Percentiles rank a stretch among this genome's conserved stretches.
phyloP scores from a whole-genome alignment of 1,140 invertebrate genomes.

The Papilio aristodemus region DNA sequence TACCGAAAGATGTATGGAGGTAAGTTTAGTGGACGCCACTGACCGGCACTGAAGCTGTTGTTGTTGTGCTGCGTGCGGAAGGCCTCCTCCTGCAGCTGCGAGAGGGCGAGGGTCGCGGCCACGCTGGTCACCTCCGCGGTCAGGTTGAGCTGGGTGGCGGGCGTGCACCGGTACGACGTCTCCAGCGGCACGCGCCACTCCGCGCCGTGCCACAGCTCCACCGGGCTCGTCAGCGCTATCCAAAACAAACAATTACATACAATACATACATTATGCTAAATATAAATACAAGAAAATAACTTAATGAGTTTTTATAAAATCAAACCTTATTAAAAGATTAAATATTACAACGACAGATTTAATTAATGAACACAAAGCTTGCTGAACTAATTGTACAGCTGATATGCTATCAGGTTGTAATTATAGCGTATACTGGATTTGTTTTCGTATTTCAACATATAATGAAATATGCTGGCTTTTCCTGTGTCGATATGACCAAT shows the following conservation, averaged over 20 bases:
- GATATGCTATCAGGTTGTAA: neutral
- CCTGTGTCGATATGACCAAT: too few species aligned
- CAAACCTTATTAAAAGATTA: too few species aligned
- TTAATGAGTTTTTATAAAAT: too few species aligned
- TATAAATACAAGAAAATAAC: too few species aligned
- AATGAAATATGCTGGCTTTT: too few species aligned
- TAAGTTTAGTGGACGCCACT: conserved; percentile 47
- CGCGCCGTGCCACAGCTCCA: conserved; percentile 74
- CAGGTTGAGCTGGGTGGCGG: conserved; percentile 81
- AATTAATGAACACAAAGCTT: neutral
- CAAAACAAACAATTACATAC: conserved; percentile 34
- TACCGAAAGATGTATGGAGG: too few species aligned
- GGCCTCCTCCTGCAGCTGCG: conserved; percentile 87
- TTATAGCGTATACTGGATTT: neutral
- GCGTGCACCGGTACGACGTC: conserved; percentile 86
- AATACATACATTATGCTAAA: too few species aligned
- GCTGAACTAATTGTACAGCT: neutral
- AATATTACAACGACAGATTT: neutral
- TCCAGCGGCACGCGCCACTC: conserved; percentile 80
- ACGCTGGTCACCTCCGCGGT: conserved; percentile 51
- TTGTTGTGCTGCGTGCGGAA: conserved; percentile 80
- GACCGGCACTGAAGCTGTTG: conserved; percentile 81
- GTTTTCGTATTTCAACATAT: too few species aligned
- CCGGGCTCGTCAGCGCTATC: conserved; percentile 67
- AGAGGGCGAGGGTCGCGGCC: conserved; percentile 75